phyloP scores from a whole-genome alignment of 1,140 invertebrate genomes.

The Micrasema minimum region DNA sequence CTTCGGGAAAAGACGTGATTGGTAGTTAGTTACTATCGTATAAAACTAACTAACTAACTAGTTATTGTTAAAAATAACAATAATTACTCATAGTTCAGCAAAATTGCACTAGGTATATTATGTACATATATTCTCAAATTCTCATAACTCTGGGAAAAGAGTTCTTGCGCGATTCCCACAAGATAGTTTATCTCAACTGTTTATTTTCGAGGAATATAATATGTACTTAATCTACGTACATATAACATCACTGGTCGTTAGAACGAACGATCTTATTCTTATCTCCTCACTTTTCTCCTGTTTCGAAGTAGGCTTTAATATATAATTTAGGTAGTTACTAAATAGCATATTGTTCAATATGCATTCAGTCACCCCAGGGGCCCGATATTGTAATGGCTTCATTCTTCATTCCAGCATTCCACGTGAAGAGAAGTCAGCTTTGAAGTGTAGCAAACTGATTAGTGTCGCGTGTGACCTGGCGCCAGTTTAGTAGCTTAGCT shows the following conservation, averaged over 20 bases:
- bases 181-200: neutral
- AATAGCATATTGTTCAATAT: neutral
- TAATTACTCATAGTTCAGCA: no score
- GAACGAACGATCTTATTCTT: no score
- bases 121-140: no score
- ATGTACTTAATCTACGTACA: no score
- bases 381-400: constrained; percentile 23
- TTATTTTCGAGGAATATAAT: neutral
- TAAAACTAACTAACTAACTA: no score
- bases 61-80: no score
- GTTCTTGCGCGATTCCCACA: constrained; percentile 6
- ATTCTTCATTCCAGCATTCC: constrained; percentile 28
- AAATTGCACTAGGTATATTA: no score
- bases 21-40: no score
- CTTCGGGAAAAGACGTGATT: no score
- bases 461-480: constrained; percentile 35
- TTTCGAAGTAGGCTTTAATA: neutral
- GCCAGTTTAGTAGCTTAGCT: constrained; percentile 5
- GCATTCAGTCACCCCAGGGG: constrained; percentile 12
- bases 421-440: constrained; percentile 17
- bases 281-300: no score
- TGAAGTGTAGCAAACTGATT: constrained; percentile 30
- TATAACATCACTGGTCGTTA: no score
- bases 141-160: constrained; percentile 9
- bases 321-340: neutral